phyloP scores from a whole-genome alignment of 2,113 vertebrate species.

The Hymenochirus boettgeri region DNA sequence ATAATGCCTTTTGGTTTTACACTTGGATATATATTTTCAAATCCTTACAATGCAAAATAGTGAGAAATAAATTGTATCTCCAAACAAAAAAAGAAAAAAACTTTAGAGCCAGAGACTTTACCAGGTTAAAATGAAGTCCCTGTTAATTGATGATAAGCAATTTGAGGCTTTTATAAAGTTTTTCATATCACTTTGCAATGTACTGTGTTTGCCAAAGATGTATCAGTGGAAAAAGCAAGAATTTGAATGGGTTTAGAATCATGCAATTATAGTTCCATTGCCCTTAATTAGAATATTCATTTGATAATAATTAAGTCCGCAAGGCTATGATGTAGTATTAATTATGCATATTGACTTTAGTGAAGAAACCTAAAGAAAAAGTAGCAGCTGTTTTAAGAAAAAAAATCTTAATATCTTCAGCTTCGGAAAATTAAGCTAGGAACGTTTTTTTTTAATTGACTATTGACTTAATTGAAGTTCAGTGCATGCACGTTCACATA shows the following conservation, averaged over 20 bases:
- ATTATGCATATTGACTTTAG: constrained; percentile 41
- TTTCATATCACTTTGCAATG: neutral
- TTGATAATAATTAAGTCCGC: constrained; percentile 34
- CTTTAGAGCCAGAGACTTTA: constrained; percentile 40
- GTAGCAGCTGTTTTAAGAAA: constrained; percentile 31
- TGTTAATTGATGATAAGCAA: neutral
- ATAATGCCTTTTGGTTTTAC: constrained; percentile 43
- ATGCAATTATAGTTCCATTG: constrained; percentile 24
- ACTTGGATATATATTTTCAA: constrained; percentile 46
- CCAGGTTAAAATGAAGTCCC: constrained; percentile 11
- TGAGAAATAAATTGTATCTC: constrained; percentile 17
- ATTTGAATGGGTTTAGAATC: neutral
- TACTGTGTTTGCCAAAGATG: neutral
- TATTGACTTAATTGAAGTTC: neutral
- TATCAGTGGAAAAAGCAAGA: neutral
- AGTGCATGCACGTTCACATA: neutral
- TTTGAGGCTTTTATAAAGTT: neutral
- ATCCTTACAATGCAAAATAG: constrained; percentile 29
- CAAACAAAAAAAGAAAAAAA: constrained; percentile 44
- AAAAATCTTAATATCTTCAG: neutral
- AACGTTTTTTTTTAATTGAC: constrained; percentile 12
- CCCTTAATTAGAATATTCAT: constrained; percentile 48
- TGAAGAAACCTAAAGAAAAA: neutral
- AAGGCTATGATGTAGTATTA: constrained; percentile 31
- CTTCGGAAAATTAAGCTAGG: neutral